Base-by-base conservation (phyloP, 1,140 invertebrate species). In the Harpegnathos saltator region DNA sequence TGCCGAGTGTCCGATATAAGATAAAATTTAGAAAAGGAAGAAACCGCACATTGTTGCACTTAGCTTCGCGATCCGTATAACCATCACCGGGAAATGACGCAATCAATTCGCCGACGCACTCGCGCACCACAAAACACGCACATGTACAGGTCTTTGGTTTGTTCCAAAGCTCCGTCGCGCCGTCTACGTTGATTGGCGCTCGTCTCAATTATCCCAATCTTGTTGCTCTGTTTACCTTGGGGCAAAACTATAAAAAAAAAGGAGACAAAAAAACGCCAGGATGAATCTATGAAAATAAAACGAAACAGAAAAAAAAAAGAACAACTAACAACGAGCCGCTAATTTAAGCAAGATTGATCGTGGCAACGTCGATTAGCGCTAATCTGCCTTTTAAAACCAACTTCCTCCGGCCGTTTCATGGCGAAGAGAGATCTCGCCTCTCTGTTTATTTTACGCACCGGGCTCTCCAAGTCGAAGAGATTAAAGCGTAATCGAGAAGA, bases 41-140 rank as follows among this genome's bases (percentile, higher is more conserved):
- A 58, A 19, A 19, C 17, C 33, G 11, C 19, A n/a, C n/a, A n/a
- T n/a, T n/a, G n/a, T n/a, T n/a, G n/a, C n/a, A n/a, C n/a, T n/a
- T n/a, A 68, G n/a, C 17, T 59, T 52, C 22, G 29, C 75, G 75
- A 38, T 63, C 26, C 33, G 12, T 29, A 69, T 66, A 68, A 80
- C 71, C 71, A 71, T 80, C 65, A 14, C 65, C 75, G 75, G 75
- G 71, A 80, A 52, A 80, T 78, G 75, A 80, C 52, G 75, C 52
- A 80, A 80, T 71, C 52, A 80, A 80, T 71, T 69, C 65, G 75
- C 50, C 22, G 75, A 44, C 12, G 52, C 65, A 19, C 63, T 56
- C 65, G n/a, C 50, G n/a, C n/a, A n/a, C n/a, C n/a, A n/a, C n/a
- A n/a, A n/a, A n/a, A n/a, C n/a, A n/a, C n/a, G n/a, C n/a, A n/a